Evolutionary conservation across 2,797 vertebrate species (phyloP).

Genomic region (Oceanodroma leucorhoa): DNA sequence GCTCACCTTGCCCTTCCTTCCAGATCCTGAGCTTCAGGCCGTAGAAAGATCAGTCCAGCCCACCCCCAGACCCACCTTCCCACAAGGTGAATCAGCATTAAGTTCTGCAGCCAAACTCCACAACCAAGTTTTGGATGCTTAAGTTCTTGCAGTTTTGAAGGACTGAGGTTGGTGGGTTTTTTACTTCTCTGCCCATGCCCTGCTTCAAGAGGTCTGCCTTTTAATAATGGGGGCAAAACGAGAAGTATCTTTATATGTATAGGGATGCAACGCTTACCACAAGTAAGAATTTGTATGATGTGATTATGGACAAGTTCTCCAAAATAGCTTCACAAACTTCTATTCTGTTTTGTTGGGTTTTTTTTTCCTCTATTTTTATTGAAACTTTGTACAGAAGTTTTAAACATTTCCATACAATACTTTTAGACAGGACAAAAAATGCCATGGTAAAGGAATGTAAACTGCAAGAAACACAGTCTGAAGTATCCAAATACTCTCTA

Average conservation of each 20-base stretch:
- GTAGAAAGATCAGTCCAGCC: not conserved
- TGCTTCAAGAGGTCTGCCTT: not conserved
- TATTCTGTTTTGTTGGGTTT: not conserved
- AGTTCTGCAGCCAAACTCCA: not conserved
- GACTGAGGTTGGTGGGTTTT: not conserved
- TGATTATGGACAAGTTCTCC: not conserved
- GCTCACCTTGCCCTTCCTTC: not conserved
- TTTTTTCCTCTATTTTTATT: constrained; percentile 74
- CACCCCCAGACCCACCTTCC: not conserved
- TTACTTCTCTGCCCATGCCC: not conserved
- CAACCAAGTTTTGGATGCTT: not conserved
- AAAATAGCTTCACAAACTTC: constrained; percentile 22
- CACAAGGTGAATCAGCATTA: fast-evolving
- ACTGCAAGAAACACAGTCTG: constrained; percentile 79
- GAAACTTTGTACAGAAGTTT: constrained; percentile 80
- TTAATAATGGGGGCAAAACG: fast-evolving
- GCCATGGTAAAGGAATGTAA: constrained; percentile 79
- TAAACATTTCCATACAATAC: constrained; percentile 81
- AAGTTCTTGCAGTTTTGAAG: not conserved
- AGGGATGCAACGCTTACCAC: not conserved
- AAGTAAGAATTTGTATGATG: not conserved
- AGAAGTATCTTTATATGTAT: not conserved
- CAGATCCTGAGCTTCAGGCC: not conserved
- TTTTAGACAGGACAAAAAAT: constrained; percentile 79
- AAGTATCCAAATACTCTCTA: constrained; percentile 78